Evolutionary conservation across 2,797 vertebrate genomes (phyloP), one percentile per base, ranked within the genome.

Genomic region (Danio albolineatus): DNA sequence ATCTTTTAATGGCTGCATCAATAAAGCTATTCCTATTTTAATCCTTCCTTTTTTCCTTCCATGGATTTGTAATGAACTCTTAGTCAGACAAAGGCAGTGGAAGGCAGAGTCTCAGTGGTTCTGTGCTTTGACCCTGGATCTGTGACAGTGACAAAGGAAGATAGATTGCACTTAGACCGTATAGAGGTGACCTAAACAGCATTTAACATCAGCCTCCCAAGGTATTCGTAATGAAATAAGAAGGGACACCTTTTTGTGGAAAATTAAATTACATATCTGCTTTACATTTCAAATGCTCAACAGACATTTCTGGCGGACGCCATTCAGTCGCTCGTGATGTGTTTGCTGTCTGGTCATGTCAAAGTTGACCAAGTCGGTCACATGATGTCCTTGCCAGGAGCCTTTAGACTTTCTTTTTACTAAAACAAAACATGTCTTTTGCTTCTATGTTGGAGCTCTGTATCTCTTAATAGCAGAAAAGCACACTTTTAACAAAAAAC

Each of bases 91-190:
- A 82, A 81, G 71, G 66, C 53, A 76, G 49, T 48, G 53, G 28
- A 81, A 80, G 76, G 51, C 80, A 74, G 19, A 59, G 67, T 82
- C 73, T 86, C 77, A 7, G 65, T 39, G 54, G 79, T 74, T 51
- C 53, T 79, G 78, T 73, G 62, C 65, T 82, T 81, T 71, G 74
- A 83, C 84, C 80, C 82, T 74, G 86, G 82, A 85, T 81, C 78
- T 81, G 82, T 81, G 82, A 81, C 84, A 83, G 80, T 87, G 84
- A 85, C 84, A 87, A 87, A 85, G 78, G 80, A 87, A 84, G 86
- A 85, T 84, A 77, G 84, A 87, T 87, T 85, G 82, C 84, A 62
- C 78, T 56, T 74, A 76, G 78, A 67, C 72, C 10, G 57, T 51
- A 73, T 60, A 82, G 84, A 83, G 84, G 86, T 84, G 84, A 86